phyloP scores from a whole-genome alignment of 2,113 vertebrate species.

The Trochalopteron elliotii region DNA sequence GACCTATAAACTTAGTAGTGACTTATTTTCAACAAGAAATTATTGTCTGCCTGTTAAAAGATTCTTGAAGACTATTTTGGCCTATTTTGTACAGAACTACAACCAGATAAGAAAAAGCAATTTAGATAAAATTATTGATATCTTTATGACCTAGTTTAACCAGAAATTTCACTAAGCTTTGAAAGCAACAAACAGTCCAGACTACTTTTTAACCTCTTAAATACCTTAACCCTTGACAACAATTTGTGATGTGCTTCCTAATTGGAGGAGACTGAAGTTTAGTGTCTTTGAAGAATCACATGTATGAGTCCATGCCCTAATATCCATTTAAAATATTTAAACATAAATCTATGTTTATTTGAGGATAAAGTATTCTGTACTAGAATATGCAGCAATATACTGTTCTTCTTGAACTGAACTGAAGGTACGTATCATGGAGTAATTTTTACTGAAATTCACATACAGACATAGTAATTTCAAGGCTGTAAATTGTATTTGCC shows the following conservation, averaged over 20 bases:
- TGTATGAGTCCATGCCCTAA: neutral
- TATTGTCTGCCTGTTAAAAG: neutral
- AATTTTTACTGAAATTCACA: neutral
- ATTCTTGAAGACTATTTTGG: neutral
- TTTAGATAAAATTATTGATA: constrained; percentile 65
- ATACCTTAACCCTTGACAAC: neutral
- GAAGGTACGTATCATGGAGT: neutral
- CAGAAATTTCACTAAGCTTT: constrained; percentile 4
- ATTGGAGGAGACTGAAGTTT: neutral
- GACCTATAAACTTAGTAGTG: neutral
- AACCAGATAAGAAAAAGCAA: constrained; percentile 56
- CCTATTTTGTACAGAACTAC: neutral
- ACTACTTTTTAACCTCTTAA: neutral
- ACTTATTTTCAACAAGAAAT: neutral
- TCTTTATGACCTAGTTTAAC: constrained; percentile 11
- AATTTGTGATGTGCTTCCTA: neutral
- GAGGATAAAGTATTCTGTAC: neutral
- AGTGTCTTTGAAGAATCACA: neutral
- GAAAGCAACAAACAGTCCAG: neutral
- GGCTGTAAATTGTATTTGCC: neutral
- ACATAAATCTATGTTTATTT: neutral
- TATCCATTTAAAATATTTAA: neutral
- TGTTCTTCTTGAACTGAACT: neutral
- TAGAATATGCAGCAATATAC: neutral
- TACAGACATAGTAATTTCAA: neutral